phyloP scores from a whole-genome alignment of 2,113 vertebrate species.

The Thamnophis sirtalis region DNA sequence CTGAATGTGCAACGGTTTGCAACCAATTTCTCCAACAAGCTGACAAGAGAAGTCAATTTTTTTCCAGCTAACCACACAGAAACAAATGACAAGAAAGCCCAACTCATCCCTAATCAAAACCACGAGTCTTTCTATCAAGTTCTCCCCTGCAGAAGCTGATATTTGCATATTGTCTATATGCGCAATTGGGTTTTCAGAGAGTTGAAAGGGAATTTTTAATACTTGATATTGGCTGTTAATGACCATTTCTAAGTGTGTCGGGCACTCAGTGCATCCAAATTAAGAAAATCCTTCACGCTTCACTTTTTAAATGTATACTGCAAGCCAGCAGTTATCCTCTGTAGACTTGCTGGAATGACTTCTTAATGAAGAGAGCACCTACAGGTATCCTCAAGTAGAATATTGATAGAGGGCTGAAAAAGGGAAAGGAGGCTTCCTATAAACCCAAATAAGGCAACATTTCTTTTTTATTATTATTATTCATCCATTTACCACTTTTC shows the following conservation, averaged over 20 bases:
- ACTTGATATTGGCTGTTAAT: slow-evolving; percentile 2
- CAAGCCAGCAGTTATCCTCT: neutral
- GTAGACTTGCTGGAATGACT: neutral
- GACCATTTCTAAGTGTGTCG: slow-evolving; percentile 2
- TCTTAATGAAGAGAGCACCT: slow-evolving; percentile 6
- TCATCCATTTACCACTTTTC: neutral
- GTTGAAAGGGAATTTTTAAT: slow-evolving; percentile 14
- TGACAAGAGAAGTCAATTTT: neutral
- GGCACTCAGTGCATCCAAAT: neutral
- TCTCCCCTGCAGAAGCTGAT: neutral
- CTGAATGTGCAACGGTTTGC: neutral
- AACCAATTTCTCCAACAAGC: neutral
- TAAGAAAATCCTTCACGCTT: slow-evolving; percentile 3
- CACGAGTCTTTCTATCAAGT: neutral
- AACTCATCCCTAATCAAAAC: neutral
- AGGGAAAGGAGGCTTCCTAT: neutral
- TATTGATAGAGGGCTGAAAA: neutral
- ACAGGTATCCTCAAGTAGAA: neutral
- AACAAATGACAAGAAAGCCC: neutral
- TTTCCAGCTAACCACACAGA: neutral
- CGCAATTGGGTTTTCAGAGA: neutral
- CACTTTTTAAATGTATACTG: slow-evolving; percentile 1
- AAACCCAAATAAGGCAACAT: neutral
- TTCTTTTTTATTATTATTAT: neutral
- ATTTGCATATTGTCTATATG: neutral